Evolutionary conservation across 37 sponge, comb jelly and placozoan genomes (phyloP).

Genomic region (Aplysina aerophoba): DNA sequence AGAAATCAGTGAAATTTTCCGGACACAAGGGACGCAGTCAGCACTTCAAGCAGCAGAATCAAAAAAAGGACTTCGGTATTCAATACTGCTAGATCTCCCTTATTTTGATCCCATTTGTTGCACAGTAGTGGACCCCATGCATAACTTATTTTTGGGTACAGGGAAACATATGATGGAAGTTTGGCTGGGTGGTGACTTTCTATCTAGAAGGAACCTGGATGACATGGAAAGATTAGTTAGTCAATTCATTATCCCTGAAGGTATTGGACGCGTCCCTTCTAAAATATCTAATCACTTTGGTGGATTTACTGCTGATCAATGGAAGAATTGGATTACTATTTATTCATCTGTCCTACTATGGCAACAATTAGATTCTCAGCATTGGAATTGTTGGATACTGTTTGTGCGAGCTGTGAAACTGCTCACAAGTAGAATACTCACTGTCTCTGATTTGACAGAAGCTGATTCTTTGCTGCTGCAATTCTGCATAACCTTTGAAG

Average conservation of each 20-base stretch:
- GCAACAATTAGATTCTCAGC: background rate
- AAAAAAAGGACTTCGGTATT: conserved; percentile 46
- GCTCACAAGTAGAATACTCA: conserved; percentile 10
- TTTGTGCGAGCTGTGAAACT: conserved; percentile 38
- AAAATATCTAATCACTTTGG: conserved; percentile 35
- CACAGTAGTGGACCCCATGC: conserved; percentile 69
- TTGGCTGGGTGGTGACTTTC: conserved; percentile 31
- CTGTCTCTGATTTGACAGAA: conserved; percentile 19
- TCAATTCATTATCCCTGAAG: background rate
- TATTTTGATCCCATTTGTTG: conserved; percentile 49
- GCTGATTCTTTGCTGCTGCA: conserved; percentile 42
- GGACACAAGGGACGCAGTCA: background rate
- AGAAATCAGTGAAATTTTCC: background rate
- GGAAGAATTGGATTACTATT: conserved; percentile 41
- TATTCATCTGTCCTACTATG: conserved; percentile 24
- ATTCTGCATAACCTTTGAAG: conserved; percentile 32
- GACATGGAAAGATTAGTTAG: conserved; percentile 23
- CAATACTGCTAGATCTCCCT: conserved; percentile 38
- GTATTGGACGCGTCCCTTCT: conserved; percentile 35
- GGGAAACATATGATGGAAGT: conserved; percentile 52
- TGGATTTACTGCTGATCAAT: conserved; percentile 52
- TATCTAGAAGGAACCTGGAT: background rate
- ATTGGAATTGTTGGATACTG: conserved; percentile 35
- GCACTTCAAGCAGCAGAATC: conserved; percentile 1
- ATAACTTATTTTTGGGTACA: conserved; percentile 50